Conservation (phyloP, 2,113 vertebrate species). For the Peucedramus taeniatus region DNA sequence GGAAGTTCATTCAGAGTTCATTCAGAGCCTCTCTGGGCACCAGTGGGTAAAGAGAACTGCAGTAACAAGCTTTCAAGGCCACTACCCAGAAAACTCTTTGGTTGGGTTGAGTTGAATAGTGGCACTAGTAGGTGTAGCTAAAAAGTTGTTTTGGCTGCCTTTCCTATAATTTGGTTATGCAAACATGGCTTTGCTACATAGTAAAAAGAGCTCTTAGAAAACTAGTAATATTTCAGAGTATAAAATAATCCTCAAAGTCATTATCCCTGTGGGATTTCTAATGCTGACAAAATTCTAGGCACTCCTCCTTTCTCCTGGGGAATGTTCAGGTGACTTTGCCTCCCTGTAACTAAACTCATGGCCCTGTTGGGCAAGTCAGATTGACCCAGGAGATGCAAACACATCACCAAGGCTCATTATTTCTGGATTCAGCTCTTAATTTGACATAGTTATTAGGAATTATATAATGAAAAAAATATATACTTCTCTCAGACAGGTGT, state of each 20-base stretch:
- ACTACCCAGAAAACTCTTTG: not conserved
- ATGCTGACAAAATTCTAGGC: not conserved
- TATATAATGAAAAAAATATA: not conserved
- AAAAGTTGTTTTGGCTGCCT: not conserved
- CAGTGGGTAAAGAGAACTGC: not conserved
- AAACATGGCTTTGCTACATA: not conserved
- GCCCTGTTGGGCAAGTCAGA: not conserved
- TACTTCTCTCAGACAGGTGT: not conserved
- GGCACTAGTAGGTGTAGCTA: not conserved
- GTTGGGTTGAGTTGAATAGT: not conserved
- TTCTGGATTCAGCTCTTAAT: not conserved
- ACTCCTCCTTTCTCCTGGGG: not conserved
- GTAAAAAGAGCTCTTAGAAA: not conserved
- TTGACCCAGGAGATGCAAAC: not conserved
- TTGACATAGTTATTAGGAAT: not conserved
- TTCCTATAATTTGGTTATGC: not conserved
- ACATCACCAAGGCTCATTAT: not conserved
- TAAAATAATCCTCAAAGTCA: not conserved
- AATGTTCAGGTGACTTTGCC: not conserved
- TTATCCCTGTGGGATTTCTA: not conserved
- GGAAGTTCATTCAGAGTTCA: not conserved
- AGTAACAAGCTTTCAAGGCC: not conserved
- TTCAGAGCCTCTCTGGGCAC: not conserved
- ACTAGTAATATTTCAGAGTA: not conserved
- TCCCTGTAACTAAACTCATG: not conserved